Evolutionary conservation across 1,140 invertebrate genomes (phyloP), one percentile per base, ranked within the genome.

Genomic region (Lepidotrigona ventralis): DNA sequence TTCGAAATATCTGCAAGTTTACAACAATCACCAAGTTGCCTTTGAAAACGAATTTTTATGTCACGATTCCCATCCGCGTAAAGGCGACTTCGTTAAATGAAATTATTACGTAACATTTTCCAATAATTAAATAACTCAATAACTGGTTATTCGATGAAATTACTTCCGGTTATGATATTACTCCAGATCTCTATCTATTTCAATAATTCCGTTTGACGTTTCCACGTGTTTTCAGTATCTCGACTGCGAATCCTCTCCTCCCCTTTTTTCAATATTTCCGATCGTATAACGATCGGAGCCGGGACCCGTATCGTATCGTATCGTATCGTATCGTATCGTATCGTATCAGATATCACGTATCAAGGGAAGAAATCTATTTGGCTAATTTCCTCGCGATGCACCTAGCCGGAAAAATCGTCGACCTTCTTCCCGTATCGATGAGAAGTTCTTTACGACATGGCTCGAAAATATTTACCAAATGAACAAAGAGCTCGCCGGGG

Each of bases 1-100:
- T 63, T 76, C 46, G 66, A 26, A 51, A 68, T 54, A 60, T 58
- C 56, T 78, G 60, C 21, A 9, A 86, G 46, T 77, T 72, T 11
- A 70, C 53, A 73, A 77, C 23, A 46, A 17, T 77, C 33, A 46
- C 68, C 54, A n/a, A 46, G 81, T 56, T 29, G 3, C 2, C n/a
- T 19, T 5, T 56, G 33, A 11, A 12, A 14, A 29, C 51, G 12
- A 53, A 66, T 66, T 66, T n/a, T 64, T 66, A 53, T 33, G 5
- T 1, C 2, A 21, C 11, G 3, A 17, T 39, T 39, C 26, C 4
- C 56, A n/a, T 23, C 11, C 1, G 8, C 15, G 72, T n/a, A 60
- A 60, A 46, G 39, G 39, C n/a, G 23, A 33, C 6, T 60, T 14
- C 2, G 21, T 60, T 19, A 39, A 58, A 33, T 39, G 4, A 39